These are phyloP conservation scores for Drosophila parthenogenetica DNA, from an alignment of 2,888 invertebrate genomes.

Conservation along the genomic window DNA sequence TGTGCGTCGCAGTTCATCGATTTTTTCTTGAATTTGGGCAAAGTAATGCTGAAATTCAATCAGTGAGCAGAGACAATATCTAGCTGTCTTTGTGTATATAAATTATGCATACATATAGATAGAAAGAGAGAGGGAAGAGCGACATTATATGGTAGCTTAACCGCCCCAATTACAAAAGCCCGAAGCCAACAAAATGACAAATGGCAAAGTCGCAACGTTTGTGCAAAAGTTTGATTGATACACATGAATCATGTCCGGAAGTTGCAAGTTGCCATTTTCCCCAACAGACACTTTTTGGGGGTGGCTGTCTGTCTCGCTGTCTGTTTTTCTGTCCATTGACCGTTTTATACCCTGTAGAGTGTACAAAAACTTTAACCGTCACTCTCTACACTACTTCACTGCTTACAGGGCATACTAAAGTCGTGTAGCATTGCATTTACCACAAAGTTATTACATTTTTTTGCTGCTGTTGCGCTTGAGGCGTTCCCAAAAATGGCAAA, in stretches of 20 bases:
- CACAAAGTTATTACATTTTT: slow-evolving; percentile 23
- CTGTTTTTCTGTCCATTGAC: not conserved
- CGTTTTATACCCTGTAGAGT: slow-evolving; percentile 4
- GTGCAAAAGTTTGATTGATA: slow-evolving; percentile 71
- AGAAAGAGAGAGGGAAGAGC: not conserved
- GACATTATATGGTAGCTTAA: slow-evolving; percentile 41
- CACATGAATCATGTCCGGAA: slow-evolving; percentile 71
- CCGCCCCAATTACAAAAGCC: slow-evolving; percentile 62
- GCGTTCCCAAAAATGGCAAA: slow-evolving; percentile 55
- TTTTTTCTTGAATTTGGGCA: slow-evolving; percentile 57
- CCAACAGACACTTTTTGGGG: slow-evolving; percentile 10
- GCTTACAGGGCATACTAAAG: slow-evolving; percentile 10
- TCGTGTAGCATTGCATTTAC: slow-evolving; percentile 1
- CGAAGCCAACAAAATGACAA: slow-evolving; percentile 70
- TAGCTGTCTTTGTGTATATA: slow-evolving; percentile 10
- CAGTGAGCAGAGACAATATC: slow-evolving; percentile 18
- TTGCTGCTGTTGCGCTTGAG: slow-evolving; percentile 50
- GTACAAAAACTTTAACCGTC: too few relatives aligned
- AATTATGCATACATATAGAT: slow-evolving; percentile 11
- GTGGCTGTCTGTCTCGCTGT: slow-evolving; percentile 4
- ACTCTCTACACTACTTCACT: not conserved
- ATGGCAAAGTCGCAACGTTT: slow-evolving; percentile 40
- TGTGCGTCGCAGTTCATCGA: slow-evolving; percentile 63
- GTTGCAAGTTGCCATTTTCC: slow-evolving; percentile 19
- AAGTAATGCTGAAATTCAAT: slow-evolving; percentile 26